phyloP scores from a whole-genome alignment of 1,140 invertebrate species.

The Pseudomyrmex flavicornis region DNA sequence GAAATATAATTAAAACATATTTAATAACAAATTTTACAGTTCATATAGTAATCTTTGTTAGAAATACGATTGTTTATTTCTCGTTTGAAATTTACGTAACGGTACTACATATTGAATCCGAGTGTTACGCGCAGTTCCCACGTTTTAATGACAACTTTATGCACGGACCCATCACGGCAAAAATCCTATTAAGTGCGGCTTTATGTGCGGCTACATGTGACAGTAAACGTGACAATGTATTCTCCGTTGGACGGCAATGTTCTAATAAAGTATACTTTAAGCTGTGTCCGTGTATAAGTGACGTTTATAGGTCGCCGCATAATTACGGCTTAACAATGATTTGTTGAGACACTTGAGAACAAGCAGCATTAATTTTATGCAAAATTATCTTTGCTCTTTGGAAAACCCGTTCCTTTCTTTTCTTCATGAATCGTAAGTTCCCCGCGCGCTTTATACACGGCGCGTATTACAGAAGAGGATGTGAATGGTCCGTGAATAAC shows the following conservation, averaged over 20 bases:
- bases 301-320: constrained; percentile 55
- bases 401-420: constrained; percentile 35
- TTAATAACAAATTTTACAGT: too few species aligned
- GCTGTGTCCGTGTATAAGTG: constrained; percentile 26
- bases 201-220: constrained; percentile 13
- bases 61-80: neutral
- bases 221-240: constrained; percentile 31
- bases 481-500: constrained; percentile 43
- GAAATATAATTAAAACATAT: too few species aligned
- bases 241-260: constrained; percentile 27
- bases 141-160: constrained; percentile 40
- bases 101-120: too few species aligned
- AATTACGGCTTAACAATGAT: constrained; percentile 57
- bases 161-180: constrained; percentile 9
- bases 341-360: constrained; percentile 55
- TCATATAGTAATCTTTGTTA: too few species aligned
- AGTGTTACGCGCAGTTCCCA: neutral
- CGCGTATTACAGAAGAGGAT: constrained; percentile 29
- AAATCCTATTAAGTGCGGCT: constrained; percentile 41
- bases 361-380: constrained; percentile 56
- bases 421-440: constrained; percentile 39
- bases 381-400: constrained; percentile 52
- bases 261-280: constrained; percentile 21
- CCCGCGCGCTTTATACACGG: constrained; percentile 6
- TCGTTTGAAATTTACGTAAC: neutral